phyloP scores from a whole-genome alignment of 2,888 invertebrate species.

The Acheta domesticus region DNA sequence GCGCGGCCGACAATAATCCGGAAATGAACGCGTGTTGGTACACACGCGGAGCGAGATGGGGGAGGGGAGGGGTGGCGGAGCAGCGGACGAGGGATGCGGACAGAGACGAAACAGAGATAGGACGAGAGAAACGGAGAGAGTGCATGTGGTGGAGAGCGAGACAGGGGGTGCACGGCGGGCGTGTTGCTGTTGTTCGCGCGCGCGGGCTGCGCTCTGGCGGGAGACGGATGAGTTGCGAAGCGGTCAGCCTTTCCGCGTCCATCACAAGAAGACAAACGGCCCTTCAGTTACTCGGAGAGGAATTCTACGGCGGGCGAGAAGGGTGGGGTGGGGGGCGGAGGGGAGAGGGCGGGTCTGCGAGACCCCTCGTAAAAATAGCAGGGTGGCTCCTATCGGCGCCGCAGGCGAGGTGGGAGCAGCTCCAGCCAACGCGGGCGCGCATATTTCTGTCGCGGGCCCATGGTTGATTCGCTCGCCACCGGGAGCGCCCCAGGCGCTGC shows the following conservation, averaged over 20 bases:
- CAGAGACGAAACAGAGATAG: neutral
- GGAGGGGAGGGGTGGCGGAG: neutral
- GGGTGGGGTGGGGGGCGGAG: neutral
- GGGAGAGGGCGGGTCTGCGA: neutral
- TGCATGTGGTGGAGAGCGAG: too few species aligned
- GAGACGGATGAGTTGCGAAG: conserved; percentile 18
- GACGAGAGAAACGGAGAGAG: neutral
- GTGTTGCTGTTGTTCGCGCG: neutral
- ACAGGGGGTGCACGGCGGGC: too few species aligned
- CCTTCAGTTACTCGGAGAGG: neutral
- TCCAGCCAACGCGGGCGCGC: too few species aligned
- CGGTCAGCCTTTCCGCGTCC: neutral
- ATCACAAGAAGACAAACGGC: conserved; percentile 19
- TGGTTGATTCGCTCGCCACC: too few species aligned
- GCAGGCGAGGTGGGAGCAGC: too few species aligned
- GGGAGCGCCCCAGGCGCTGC: neutral
- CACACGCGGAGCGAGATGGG: neutral
- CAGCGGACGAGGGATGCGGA: neutral
- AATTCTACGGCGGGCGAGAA: neutral
- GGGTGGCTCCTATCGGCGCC: neutral
- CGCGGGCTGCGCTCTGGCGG: neutral
- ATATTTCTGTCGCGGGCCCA: too few species aligned
- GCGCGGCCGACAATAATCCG: conserved; percentile 1
- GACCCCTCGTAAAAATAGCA: neutral
- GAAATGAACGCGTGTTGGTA: conserved; percentile 12